Evolutionary conservation across 2,888 invertebrate genomes (phyloP).

Genomic region (Nomada fucata): DNA sequence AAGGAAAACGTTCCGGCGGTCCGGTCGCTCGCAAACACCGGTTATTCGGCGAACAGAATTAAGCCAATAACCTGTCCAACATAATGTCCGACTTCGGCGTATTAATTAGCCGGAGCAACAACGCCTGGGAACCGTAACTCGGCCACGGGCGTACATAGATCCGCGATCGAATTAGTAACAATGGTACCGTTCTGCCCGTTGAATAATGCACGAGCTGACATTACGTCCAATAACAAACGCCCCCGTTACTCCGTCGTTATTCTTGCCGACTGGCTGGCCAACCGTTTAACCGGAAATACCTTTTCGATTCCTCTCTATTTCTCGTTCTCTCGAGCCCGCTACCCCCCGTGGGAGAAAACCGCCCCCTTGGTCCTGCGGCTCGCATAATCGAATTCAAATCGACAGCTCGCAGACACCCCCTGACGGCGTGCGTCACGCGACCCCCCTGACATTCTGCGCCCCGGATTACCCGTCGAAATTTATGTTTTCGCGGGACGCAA

Average conservation of each 20-base stretch:
- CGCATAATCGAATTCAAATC: slow-evolving; percentile 65
- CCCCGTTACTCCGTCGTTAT: slow-evolving; percentile 41
- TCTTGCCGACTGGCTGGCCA: slow-evolving; percentile 24
- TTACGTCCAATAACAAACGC: slow-evolving; percentile 62
- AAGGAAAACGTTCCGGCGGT: background rate
- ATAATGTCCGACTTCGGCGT: slow-evolving; percentile 60
- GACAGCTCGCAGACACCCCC: slow-evolving; percentile 56
- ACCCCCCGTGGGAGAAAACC: background rate
- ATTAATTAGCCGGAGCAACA: slow-evolving; percentile 66
- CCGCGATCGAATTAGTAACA: slow-evolving; percentile 69
- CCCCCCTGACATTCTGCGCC: slow-evolving; percentile 25
- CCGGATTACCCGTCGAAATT: slow-evolving; percentile 62
- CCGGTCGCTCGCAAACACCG: background rate
- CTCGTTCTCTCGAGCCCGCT: background rate
- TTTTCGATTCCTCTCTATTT: slow-evolving; percentile 20
- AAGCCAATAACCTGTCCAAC: slow-evolving; percentile 56
- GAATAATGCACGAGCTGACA: slow-evolving; percentile 72
- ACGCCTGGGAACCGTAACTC: slow-evolving; percentile 49
- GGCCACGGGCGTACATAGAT: slow-evolving; percentile 58
- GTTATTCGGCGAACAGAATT: slow-evolving; percentile 35
- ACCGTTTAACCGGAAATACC: slow-evolving; percentile 31
- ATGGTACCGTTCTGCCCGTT: slow-evolving; percentile 57
- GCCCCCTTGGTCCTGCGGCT: background rate
- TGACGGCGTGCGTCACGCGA: background rate
- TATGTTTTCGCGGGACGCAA: slow-evolving; percentile 54